Base-by-base conservation (phyloP, 2,113 vertebrate genomes). In the Machaerirhynchus nigripectus region DNA sequence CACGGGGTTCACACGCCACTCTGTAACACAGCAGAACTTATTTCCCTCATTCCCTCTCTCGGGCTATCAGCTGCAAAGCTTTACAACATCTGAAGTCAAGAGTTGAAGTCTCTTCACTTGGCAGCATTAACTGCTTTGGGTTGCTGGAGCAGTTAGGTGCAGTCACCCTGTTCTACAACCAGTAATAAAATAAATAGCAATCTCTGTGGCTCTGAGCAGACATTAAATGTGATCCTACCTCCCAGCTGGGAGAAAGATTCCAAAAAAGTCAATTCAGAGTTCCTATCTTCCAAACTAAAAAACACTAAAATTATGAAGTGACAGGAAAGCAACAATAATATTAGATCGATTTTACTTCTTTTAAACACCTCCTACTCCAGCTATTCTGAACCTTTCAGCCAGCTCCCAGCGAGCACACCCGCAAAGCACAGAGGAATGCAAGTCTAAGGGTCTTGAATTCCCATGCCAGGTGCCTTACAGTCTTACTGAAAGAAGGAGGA, bases 331-430 rank as follows among this genome's bases (percentile, higher is more conserved):
- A 63, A 23, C 35, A 26, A 11, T 2, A 52, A 4, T 4, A 56
- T 31, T 61, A 63, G 24, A 67, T 16, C 12, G 3, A 37, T 73
- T 68, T 71, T 26, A 6, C 68, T 79, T 77, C 5, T 92, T 84
- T 94, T 42, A 49, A 57, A 68, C 18, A 40, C 19, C 31, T 35
- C 28, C 50, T 78, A 44, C 33, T 81, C 31, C 35, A 55, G 64
- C 35, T 42, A 5, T 52, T 61, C n/a, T 37, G 55, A 64, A 81
- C 14, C 78, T 52, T 57, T 31, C 84, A 76, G 52, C 23, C 37
- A 33, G 24, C 50, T 56, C 67, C 31, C 59, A 53, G 46, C 0
- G 0, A 68, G 49, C 40, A 52, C 27, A 53, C 22, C 37, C 53
- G 30, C 27, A 61, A 57, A 37, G 6, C 11, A 3, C 15, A 7